These are phyloP conservation scores for Megaceryle alcyon DNA, from an alignment of 2,797 vertebrate genomes.

Conservation along the genomic window DNA sequence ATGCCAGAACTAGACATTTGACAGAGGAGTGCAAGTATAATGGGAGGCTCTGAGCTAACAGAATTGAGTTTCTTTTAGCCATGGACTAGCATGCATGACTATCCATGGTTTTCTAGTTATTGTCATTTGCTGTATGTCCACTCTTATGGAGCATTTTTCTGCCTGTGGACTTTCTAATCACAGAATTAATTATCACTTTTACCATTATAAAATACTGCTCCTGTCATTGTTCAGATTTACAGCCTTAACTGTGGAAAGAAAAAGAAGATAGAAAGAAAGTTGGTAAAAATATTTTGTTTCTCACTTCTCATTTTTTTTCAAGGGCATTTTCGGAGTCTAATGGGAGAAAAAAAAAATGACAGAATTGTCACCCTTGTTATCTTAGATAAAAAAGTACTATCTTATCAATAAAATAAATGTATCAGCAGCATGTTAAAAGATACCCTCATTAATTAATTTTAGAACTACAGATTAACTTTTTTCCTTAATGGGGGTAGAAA, in stretches of 20 bases:
- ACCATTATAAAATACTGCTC: neutral
- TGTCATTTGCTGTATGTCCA: slow-evolving; percentile 3
- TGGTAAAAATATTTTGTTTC: neutral
- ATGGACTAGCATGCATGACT: neutral
- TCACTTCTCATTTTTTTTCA: neutral
- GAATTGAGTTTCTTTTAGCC: neutral
- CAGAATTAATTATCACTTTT: slow-evolving; percentile 21
- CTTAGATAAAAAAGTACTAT: neutral
- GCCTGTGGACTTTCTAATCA: neutral
- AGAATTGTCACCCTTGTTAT: neutral
- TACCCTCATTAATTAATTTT: neutral
- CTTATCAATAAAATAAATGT: neutral
- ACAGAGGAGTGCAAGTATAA: neutral
- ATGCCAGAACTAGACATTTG: neutral
- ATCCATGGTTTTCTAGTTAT: slow-evolving; percentile 12
- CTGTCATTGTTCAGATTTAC: slow-evolving; percentile 11
- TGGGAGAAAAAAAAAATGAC: neutral
- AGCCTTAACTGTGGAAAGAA: neutral
- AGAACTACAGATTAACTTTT: neutral
- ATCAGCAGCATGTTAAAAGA: neutral
- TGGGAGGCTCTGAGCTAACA: neutral
- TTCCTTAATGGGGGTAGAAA: neutral
- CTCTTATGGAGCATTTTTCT: neutral
- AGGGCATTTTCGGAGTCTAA: neutral
- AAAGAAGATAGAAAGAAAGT: neutral